Percentiles rank a stretch among this genome's conserved stretches.
Conservation (phyloP, 1,140 invertebrate genomes). For the Maniola jurtina region DNA sequence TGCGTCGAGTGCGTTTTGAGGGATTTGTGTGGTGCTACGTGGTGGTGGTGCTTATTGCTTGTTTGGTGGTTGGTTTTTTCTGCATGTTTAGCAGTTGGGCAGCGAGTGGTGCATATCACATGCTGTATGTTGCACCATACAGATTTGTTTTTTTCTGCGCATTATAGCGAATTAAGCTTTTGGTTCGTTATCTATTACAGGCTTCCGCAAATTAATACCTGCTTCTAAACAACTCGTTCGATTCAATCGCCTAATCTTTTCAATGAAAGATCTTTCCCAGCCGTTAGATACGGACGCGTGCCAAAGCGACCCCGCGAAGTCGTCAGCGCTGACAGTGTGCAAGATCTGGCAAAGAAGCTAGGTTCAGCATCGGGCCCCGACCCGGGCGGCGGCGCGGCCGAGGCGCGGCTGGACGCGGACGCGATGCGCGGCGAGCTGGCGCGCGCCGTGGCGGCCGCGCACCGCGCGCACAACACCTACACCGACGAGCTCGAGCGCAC, state of each 20-base stretch:
- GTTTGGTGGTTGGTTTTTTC: too few species aligned
- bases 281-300: conserved; percentile 96
- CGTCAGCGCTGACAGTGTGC: conserved; percentile 42
- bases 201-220: too few species aligned
- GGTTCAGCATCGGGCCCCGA: conserved; percentile 26
- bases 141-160: too few species aligned
- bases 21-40: too few species aligned
- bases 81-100: too few species aligned
- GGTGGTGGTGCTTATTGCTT: too few species aligned
- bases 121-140: too few species aligned
- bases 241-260: conserved; percentile 10
- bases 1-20: too few species aligned
- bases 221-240: too few species aligned
- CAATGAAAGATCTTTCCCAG: conserved; percentile 77
- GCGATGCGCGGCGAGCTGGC: conserved; percentile 87
- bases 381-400: conserved; percentile 53
- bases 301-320: conserved; percentile 93
- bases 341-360: conserved; percentile 45
- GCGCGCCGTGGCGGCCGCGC: conserved; percentile 92
- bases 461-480: conserved; percentile 93
- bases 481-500: conserved; percentile 92
- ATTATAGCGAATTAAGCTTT: too few species aligned
- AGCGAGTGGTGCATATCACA: too few species aligned
- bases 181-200: too few species aligned
- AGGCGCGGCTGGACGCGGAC: conserved; percentile 40